Evolutionary conservation across 2,888 invertebrate species (phyloP), one percentile per base, ranked within the genome.

Genomic region (Cerceris rybyensis): DNA sequence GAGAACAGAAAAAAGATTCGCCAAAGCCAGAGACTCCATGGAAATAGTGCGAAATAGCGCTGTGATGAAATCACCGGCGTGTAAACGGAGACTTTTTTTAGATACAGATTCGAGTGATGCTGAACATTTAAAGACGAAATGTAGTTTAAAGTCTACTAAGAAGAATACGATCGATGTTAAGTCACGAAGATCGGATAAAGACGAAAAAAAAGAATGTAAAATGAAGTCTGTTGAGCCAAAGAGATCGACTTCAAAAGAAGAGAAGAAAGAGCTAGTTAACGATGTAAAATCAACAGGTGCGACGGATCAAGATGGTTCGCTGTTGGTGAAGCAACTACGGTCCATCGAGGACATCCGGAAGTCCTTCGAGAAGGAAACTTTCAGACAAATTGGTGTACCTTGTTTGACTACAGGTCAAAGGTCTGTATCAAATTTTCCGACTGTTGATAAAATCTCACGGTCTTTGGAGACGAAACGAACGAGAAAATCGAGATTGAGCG

Each of bases 301-400:
- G 43, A 11, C 75, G 17, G 75, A 61, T 13, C 39, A 14, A 42
- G 70, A 77, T 46, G 14, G 17, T 49, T 57, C 57, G 9, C 7
- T 71, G 49, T 59, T 69, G 0, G 59, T 71, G 60, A 79, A 75
- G 41, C 78, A 66, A 16, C 74, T 89, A 66, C 82, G 89, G 61
- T 89, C 88, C 46, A 89, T 88, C 75, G 87, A 87, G 61, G 87
- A 87, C 57, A 88, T 88, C 75, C 87, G 88, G 8, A 83, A 82
- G 70, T 87, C 88, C 54, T 87, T 88, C 69, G 79, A 61, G 42
- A 64, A 55, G 46, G 69, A 72, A 49, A 69, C 39, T 16, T 39
- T 5, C 14, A 1, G 28, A 41, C 43, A 57, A 5, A 7, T 17
- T 16, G n/a, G 11, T 11, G 28, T 1, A 28, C 28, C 28, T 28